Conservation (phyloP, 2,888 invertebrate genomes). For the Andrena minutula region DNA sequence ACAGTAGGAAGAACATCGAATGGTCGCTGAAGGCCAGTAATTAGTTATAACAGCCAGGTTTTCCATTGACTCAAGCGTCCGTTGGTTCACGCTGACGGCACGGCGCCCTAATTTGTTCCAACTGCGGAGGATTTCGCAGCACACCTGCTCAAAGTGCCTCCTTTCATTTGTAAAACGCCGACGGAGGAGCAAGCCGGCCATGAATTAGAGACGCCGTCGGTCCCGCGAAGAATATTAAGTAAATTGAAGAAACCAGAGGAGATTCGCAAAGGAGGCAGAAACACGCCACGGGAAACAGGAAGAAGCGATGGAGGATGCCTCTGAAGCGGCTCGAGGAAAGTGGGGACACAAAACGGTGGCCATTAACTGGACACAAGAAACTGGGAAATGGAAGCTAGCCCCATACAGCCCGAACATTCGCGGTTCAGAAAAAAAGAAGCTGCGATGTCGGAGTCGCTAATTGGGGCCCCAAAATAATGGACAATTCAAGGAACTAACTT, state of each 20-base stretch:
- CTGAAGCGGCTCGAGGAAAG: background rate
- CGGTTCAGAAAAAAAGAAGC: no score
- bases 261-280: constrained; percentile 19
- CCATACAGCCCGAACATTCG: no score
- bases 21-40: no score
- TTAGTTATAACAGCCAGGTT: no score
- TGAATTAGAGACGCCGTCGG: constrained; percentile 11
- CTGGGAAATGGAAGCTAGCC: background rate
- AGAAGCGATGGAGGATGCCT: background rate
- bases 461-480: no score
- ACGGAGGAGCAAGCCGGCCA: background rate
- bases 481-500: background rate
- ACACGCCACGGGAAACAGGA: constrained; percentile 8
- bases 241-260: constrained; percentile 16
- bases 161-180: constrained; percentile 22
- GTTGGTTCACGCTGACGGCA: no score
- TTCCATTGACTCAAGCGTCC: no score
- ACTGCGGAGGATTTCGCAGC: constrained; percentile 11
- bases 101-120: constrained; percentile 5
- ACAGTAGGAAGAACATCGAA: no score
- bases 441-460: no score
- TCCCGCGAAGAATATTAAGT: constrained; percentile 26
- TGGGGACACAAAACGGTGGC: constrained; percentile 4
- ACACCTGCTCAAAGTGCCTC: background rate
- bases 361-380: constrained; percentile 20